phyloP scores from a whole-genome alignment of 2,888 invertebrate species.

The Galerucella nymphaeae region DNA sequence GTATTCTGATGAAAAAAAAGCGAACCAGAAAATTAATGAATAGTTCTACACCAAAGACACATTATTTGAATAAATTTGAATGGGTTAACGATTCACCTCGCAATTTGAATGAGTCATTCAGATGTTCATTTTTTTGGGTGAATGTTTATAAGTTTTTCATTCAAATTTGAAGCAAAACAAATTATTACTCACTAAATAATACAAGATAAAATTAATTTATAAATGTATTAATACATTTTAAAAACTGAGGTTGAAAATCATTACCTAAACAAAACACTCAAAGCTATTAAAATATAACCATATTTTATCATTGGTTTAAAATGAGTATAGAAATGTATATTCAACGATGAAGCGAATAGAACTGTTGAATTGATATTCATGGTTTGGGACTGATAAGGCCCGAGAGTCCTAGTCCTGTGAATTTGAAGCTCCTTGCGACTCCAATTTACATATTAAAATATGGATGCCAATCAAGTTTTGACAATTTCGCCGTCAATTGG shows the following conservation, averaged over 20 bases:
- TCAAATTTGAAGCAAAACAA: too few species aligned
- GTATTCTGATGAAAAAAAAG: constrained; percentile 24
- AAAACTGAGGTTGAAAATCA: too few species aligned
- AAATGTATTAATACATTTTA: too few species aligned
- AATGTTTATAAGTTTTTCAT: too few species aligned
- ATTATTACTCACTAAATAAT: too few species aligned
- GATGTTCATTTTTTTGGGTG: not conserved
- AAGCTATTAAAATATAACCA: too few species aligned
- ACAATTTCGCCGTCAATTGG: constrained; percentile 58
- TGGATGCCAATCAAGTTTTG: constrained; percentile 57
- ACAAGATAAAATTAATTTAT: too few species aligned
- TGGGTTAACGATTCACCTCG: not conserved
- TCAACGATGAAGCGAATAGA: constrained; percentile 52
- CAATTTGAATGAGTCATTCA: constrained; percentile 14
- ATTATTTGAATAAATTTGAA: constrained; percentile 24
- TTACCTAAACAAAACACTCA: too few species aligned
- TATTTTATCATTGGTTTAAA: not conserved
- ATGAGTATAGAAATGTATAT: constrained; percentile 11
- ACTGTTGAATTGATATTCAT: constrained; percentile 64
- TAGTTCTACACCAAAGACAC: not conserved
- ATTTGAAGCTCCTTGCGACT: constrained; percentile 60
- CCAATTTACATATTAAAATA: constrained; percentile 65
- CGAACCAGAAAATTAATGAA: constrained; percentile 16
- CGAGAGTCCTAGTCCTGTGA: constrained; percentile 7
- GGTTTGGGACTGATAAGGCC: constrained; percentile 62